Percentiles rank a stretch among this genome's conserved stretches.
These are phyloP conservation scores for Apamea sordens DNA, from an alignment of 2,888 invertebrate species.

Conservation along the genomic window DNA sequence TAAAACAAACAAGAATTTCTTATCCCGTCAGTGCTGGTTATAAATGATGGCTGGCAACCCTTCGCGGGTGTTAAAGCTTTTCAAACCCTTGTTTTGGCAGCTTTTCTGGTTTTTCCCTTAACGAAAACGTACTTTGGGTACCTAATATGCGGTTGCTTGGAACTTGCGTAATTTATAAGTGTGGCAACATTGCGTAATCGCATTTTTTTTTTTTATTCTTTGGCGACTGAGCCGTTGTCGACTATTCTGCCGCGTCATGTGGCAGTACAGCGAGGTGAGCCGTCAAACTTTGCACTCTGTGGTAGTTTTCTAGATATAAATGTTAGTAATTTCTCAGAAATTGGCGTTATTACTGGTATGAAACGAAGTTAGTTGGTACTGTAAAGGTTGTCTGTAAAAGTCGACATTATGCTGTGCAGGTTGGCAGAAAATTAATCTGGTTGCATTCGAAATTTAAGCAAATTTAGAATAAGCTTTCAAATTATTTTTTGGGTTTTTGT, in stretches of 20 bases:
- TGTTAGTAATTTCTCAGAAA: conserved; percentile 7
- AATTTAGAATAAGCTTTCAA: neutral
- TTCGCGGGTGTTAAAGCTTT: conserved; percentile 75
- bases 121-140: conserved; percentile 73
- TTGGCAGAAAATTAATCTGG: neutral
- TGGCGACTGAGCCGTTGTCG: no score
- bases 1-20: conserved; percentile 79
- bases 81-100: conserved; percentile 77
- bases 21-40: conserved; percentile 82
- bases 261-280: no score
- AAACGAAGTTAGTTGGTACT: neutral
- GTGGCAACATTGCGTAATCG: conserved; percentile 25
- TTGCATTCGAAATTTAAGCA: neutral
- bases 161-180: conserved; percentile 64
- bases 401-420: neutral
- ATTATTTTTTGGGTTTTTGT: neutral
- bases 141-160: conserved; percentile 67
- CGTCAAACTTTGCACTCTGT: no score
- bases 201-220: neutral
- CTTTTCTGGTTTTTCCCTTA: conserved; percentile 71
- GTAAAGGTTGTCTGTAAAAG: neutral
- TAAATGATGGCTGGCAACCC: conserved; percentile 83
- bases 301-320: no score
- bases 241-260: no score
- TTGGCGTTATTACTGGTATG: neutral